Base-by-base conservation (phyloP, 2,113 vertebrate species). In the Tamias sibiricus region DNA sequence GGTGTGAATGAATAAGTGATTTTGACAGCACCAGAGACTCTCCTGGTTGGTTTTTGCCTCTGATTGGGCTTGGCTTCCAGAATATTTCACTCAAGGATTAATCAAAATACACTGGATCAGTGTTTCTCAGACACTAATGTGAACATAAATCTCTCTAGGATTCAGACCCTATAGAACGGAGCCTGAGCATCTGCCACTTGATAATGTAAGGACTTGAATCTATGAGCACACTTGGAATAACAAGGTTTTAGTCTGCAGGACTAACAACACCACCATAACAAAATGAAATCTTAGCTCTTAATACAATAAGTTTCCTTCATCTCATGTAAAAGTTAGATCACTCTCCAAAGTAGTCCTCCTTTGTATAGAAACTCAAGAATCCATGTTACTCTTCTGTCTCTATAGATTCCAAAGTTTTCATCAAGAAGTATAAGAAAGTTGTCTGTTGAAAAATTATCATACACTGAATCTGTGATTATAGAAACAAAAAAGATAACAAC, bases 21-120 rank as follows among this genome's bases (percentile, higher is more conserved):
- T 79, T 59, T 84, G 54, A n/a, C 47, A 90, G 17, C 24, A 68
- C 47, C 40, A 77, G 35, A 77, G 35, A 42, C 14, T 71, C 13
- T 85, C 28, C 20, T 77, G 72, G 68, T 42, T 80, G 62, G 12
- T 26, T 30, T 80, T 91, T 42, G 52, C 64, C 64, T 85, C 28
- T 42, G 71, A 26, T 2, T 77, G 30, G 69, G 64, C 49, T 90
- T 62, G 42, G 52, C 74, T 40, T 54, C 42, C n/a, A 91, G 94
- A 3, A 64, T 95, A 72, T 91, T 79, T 91, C 74, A 95, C 22
- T 64, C 35, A 79, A 85, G 72, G 28, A 52, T 72, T 86, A 71
- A 14, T 85, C 19, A 62, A 64, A 95, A 80, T 86, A 80, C 72
- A 12, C 22, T 40, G 32, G 35, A 86, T 42, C n/a, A 64, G 32